phyloP scores from a whole-genome alignment of 2,888 invertebrate species.

The Drosophila nr. perissopoda region DNA sequence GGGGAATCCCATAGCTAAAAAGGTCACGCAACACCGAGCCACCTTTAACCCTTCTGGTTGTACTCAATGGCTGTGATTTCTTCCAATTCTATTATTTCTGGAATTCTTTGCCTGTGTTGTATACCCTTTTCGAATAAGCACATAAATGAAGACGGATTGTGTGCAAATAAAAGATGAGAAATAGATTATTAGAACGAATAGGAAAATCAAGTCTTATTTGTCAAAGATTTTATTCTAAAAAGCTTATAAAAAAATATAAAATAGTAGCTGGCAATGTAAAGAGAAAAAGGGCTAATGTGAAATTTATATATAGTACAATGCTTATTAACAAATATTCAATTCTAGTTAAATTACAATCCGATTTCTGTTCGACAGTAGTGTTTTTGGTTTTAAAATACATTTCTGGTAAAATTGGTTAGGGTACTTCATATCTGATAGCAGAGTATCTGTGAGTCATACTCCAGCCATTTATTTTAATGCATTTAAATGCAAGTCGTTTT shows the following conservation, averaged over 20 bases:
- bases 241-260: background rate
- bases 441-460: background rate
- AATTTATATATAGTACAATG: background rate
- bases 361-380: no score
- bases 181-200: background rate
- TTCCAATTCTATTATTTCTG: constrained; percentile 24
- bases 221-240: background rate
- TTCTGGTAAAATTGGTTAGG: background rate
- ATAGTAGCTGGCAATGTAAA: background rate
- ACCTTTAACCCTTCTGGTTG: constrained; percentile 37
- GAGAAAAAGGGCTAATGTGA: background rate
- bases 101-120: constrained; percentile 14
- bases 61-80: constrained; percentile 29
- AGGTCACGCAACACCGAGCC: constrained; percentile 38
- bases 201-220: background rate
- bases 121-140: constrained; percentile 1
- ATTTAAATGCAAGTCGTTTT: constrained; percentile 35
- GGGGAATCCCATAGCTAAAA: constrained; percentile 16
- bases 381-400: background rate
- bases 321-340: background rate
- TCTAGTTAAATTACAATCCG: background rate
- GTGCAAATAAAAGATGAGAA: background rate
- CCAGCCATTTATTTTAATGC: constrained; percentile 11
- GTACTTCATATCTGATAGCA: background rate
- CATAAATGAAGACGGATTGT: background rate